A percentile compares a stretch with the other conserved stretches of the same genome.
Evolutionary conservation across 2,797 vertebrate species (phyloP).

Genomic region (Sternarchorhynchus goeldii): DNA sequence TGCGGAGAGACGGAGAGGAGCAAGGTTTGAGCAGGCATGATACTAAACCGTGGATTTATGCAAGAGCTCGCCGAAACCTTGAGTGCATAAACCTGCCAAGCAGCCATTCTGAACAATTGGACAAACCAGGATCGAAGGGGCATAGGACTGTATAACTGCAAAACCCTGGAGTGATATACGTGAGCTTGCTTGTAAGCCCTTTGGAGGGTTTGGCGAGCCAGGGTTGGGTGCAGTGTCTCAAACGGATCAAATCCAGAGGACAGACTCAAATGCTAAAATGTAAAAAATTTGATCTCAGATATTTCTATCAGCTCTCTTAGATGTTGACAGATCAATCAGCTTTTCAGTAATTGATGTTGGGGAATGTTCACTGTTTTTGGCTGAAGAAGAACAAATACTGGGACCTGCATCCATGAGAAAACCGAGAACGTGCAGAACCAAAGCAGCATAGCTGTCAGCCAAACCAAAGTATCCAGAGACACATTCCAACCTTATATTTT

Average conservation of each 20-base stretch:
- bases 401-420: constrained; percentile 22
- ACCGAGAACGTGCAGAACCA: constrained; percentile 50
- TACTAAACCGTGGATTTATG: constrained; percentile 49
- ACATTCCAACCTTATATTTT: constrained; percentile 80
- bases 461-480: constrained; percentile 60
- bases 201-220: background rate
- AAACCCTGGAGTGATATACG: constrained; percentile 34
- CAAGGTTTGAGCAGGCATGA: constrained; percentile 29
- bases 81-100: background rate
- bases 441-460: constrained; percentile 24
- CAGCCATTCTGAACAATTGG: constrained; percentile 31
- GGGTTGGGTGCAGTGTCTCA: background rate
- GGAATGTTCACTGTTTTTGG: constrained; percentile 22
- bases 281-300: constrained; percentile 31
- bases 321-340: constrained; percentile 18
- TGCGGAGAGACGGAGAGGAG: constrained; percentile 36
- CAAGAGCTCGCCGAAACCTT: constrained; percentile 34
- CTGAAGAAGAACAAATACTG: constrained; percentile 43
- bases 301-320: constrained; percentile 41
- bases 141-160: constrained; percentile 18
- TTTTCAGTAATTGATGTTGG: constrained; percentile 37
- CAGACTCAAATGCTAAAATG: constrained; percentile 34
- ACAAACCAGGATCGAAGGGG: constrained; percentile 21
- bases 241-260: constrained; percentile 33
- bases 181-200: background rate